Conservation (phyloP, 2,888 invertebrate genomes). For the Epirrhoe tristata region DNA sequence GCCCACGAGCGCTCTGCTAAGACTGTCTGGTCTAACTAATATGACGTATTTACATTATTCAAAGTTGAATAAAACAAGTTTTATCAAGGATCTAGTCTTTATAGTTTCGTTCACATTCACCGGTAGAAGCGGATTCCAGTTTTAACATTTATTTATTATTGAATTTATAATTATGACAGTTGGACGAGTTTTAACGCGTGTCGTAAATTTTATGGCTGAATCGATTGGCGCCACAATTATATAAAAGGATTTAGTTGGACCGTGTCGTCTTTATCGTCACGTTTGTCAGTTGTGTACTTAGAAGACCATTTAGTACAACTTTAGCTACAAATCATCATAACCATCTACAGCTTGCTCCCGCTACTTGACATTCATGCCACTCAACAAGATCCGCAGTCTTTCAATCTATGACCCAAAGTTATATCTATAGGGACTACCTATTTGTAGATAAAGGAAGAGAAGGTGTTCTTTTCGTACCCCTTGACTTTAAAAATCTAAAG, state of each 20-base stretch:
- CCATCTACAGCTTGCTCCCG: too few species aligned
- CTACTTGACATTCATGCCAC: too few species aligned
- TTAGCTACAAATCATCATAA: background rate
- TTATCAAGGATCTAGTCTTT: slow-evolving; percentile 38
- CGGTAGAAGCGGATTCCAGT: slow-evolving; percentile 29
- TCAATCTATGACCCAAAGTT: too few species aligned
- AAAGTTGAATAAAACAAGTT: slow-evolving; percentile 19
- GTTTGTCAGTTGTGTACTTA: background rate
- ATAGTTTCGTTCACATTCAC: slow-evolving; percentile 4
- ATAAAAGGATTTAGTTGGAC: slow-evolving; percentile 22
- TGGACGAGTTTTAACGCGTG: slow-evolving; percentile 30
- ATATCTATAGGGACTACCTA: too few species aligned
- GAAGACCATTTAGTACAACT: background rate
- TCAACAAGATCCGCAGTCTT: too few species aligned
- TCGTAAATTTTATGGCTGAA: slow-evolving; percentile 29
- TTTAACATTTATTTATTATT: slow-evolving; percentile 28
- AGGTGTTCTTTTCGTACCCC: too few species aligned
- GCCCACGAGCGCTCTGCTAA: background rate
- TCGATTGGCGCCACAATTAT: slow-evolving; percentile 31
- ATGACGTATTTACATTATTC: background rate
- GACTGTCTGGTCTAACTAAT: background rate
- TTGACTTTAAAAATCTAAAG: too few species aligned
- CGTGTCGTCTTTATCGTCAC: slow-evolving; percentile 11
- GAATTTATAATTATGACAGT: slow-evolving; percentile 33
- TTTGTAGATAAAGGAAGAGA: too few species aligned